Evolutionary conservation across 2,797 vertebrate genomes (phyloP).

Genomic region (Chromis chromis): DNA sequence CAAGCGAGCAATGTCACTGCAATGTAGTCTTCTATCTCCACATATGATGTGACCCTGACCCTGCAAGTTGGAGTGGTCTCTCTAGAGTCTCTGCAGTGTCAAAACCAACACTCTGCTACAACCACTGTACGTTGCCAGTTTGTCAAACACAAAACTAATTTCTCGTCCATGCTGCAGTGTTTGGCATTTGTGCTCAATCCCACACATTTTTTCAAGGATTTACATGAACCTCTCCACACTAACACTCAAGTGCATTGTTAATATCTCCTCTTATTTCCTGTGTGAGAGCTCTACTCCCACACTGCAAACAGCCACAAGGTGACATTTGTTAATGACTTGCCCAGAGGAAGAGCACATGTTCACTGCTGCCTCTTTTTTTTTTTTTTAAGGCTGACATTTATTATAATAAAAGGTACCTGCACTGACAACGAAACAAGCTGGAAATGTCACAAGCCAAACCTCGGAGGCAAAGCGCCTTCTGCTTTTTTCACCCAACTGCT

Average conservation of each 20-base stretch:
- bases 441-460: slow-evolving; percentile 37
- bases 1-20: background rate
- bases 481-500: slow-evolving; percentile 16
- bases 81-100: background rate
- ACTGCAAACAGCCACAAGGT: slow-evolving; percentile 42
- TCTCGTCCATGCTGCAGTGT: background rate
- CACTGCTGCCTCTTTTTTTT: background rate
- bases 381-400: slow-evolving; percentile 27
- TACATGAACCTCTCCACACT: background rate
- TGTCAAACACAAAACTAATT: background rate
- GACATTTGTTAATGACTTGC: slow-evolving; percentile 46
- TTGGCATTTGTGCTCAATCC: slow-evolving; percentile 1
- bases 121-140: background rate
- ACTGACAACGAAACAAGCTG: slow-evolving; percentile 24
- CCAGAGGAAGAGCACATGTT: slow-evolving; percentile 21
- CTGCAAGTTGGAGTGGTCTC: background rate
- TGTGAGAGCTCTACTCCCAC: slow-evolving; percentile 9
- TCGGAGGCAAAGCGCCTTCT: slow-evolving; percentile 13
- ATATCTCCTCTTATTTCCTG: background rate
- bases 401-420: slow-evolving; percentile 1
- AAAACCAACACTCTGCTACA: background rate
- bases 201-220: background rate
- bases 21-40: background rate
- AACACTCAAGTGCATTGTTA: slow-evolving; percentile 1
- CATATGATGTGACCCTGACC: background rate